These are phyloP conservation scores for Actinia tenebrosa DNA, from an alignment of 64 coral and sea anemone species.

Conservation along the genomic window DNA sequence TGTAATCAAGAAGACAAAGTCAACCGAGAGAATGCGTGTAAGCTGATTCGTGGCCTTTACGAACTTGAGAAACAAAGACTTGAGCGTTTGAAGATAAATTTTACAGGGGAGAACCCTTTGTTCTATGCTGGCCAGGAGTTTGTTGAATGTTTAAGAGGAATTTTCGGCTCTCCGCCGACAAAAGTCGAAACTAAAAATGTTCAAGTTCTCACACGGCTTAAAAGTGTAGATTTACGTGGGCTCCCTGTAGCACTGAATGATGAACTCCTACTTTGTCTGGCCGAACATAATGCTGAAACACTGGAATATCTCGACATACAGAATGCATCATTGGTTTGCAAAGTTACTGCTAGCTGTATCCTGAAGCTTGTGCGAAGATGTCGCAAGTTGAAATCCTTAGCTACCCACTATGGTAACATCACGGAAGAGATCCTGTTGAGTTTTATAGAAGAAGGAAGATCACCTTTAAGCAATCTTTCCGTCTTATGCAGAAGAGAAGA, in stretches of 20 bases:
- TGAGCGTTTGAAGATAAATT: conserved; percentile 57
- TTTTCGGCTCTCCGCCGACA: conserved; percentile 36
- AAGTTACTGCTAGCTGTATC: conserved; percentile 77
- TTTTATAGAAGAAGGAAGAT: conserved; percentile 66
- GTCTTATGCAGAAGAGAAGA: conserved; percentile 80
- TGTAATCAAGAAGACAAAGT: conserved; percentile 66
- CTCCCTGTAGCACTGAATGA: conserved; percentile 69
- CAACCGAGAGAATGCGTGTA: conserved; percentile 80
- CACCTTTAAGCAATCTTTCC: conserved; percentile 51
- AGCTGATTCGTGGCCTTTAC: conserved; percentile 56
- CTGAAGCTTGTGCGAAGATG: conserved; percentile 57
- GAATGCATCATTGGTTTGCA: conserved; percentile 81
- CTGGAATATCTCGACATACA: conserved; percentile 81
- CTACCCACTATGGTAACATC: conserved; percentile 74
- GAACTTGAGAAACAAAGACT: conserved; percentile 55
- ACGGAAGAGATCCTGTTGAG: conserved; percentile 64
- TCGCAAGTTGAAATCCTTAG: conserved; percentile 63
- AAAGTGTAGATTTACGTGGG: conserved; percentile 61
- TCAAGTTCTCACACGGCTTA: conserved; percentile 26
- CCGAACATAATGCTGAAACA: conserved; percentile 55
- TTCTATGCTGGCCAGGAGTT: conserved; percentile 84
- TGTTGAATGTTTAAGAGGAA: conserved; percentile 53
- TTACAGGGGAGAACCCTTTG: conserved; percentile 84
- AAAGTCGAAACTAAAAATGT: neutral
- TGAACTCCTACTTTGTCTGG: conserved; percentile 47